A percentile compares a stretch with the other conserved stretches of the same genome.
phyloP scores from a whole-genome alignment of 2,888 invertebrate species.

The Synergus laeviventris region DNA sequence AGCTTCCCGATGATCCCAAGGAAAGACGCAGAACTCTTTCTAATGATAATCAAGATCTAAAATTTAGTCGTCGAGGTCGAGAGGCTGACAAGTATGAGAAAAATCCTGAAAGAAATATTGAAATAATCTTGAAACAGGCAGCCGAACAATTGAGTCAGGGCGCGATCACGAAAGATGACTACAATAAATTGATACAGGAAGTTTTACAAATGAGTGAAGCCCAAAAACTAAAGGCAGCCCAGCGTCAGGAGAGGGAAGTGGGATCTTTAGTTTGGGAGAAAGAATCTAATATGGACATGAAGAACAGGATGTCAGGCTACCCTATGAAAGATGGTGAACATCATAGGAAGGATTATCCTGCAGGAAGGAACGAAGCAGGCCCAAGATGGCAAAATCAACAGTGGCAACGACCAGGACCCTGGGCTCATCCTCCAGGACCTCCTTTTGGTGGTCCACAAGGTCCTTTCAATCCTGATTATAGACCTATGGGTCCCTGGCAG shows the following conservation, averaged over 20 bases:
- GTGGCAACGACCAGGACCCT: conserved; percentile 65
- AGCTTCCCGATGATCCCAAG: conserved; percentile 77
- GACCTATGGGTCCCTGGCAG: conserved; percentile 72
- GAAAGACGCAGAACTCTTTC: conserved; percentile 78
- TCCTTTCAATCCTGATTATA: conserved; percentile 65
- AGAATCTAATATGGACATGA: conserved; percentile 60
- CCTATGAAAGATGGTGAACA: conserved; percentile 25
- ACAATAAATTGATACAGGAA: conserved; percentile 86
- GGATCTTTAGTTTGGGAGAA: conserved; percentile 73
- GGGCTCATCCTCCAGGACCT: conserved; percentile 72
- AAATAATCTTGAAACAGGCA: conserved; percentile 88
- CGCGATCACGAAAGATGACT: conserved; percentile 84
- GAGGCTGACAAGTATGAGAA: conserved; percentile 79
- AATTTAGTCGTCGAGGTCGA: conserved; percentile 69
- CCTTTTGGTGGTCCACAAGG: conserved; percentile 61
- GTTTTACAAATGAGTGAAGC: conserved; percentile 88
- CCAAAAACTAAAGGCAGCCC: conserved; percentile 85
- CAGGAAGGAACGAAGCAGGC: conserved; percentile 66
- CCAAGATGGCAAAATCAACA: conserved; percentile 68
- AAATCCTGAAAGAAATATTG: conserved; percentile 81
- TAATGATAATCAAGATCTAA: conserved; percentile 65
- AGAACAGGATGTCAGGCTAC: conserved; percentile 60
- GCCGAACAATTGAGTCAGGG: conserved; percentile 87
- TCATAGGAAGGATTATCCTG: conserved; percentile 65
- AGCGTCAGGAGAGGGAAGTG: conserved; percentile 83